Evolutionary conservation across 2,113 vertebrate genomes (phyloP), one percentile per base, ranked within the genome.

Genomic region (Saguinus imperator): DNA sequence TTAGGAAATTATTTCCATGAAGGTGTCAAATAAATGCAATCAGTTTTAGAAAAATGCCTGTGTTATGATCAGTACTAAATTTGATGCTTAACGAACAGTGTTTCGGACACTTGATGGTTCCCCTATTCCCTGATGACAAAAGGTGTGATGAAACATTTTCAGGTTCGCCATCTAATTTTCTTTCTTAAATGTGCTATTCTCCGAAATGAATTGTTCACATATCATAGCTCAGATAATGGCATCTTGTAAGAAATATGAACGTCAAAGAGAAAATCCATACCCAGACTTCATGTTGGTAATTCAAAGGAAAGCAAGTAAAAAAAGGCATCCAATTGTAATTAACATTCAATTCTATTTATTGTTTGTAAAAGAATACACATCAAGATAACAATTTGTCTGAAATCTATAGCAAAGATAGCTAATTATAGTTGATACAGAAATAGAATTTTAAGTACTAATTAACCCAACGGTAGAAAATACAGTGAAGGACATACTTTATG

Each of bases 141-240:
- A 77, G 9, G 21, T 82, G 27, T 77, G n/a, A n/a, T 83, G 37
- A 48, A 93, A 85, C 40, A 5, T 45, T 82, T 91, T 0, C 11
- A 16, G 50, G 10, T 27, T 77, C 0, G 12, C 32, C 16, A 29
- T 72, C 25, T 68, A 96, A 93, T 83, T 58, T 72, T 4, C 21
- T 94, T 68, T 91, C 64, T 95, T 68, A 96, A 89, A 18, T 86
- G 18, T 75, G 12, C 66, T 91, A 57, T 86, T 37, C 18, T 91
- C 32, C 73, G 57, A 97, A 85, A 40, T 58, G 16, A 85, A 81
- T 45, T 50, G 18, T n/a, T 88, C 21, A 68, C 1, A 6, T 45
- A 9, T 17, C 45, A 76, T 20, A 84, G 20, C 17, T 90, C 57
- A 88, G n/a, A 77, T 50, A 43, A 81, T 85, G 27, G 6, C 23